phyloP scores from a whole-genome alignment of 64 coral and sea anemone genomes.

The Actinia equina region DNA sequence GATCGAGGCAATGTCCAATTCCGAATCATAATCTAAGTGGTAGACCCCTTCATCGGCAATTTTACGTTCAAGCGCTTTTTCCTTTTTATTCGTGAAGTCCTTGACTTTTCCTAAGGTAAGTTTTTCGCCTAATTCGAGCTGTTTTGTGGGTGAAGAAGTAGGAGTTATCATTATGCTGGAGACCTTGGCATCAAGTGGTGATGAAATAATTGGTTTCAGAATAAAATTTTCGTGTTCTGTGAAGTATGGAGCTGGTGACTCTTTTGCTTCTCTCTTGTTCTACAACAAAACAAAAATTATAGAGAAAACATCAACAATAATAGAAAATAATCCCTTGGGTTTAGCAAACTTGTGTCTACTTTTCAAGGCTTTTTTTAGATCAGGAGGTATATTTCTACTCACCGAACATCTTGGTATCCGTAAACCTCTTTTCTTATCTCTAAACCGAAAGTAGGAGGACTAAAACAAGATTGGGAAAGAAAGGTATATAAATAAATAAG shows the following conservation, averaged over 20 bases:
- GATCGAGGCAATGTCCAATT: conserved; percentile 86
- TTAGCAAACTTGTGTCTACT: background rate
- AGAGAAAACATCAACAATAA: conserved; percentile 14
- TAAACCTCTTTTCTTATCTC: conserved; percentile 66
- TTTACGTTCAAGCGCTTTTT: conserved; percentile 43
- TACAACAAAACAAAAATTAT: conserved; percentile 50
- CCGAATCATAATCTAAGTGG: conserved; percentile 69
- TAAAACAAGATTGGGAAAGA: conserved; percentile 31
- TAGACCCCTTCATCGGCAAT: conserved; percentile 50
- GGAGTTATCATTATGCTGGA: conserved; percentile 85
- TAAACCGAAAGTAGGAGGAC: conserved; percentile 88
- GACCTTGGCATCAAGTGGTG: conserved; percentile 51
- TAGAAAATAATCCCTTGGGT: background rate
- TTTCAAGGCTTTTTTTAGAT: background rate
- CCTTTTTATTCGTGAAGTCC: conserved; percentile 4
- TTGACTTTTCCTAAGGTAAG: background rate
- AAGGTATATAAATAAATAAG: conserved; percentile 32
- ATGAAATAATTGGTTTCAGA: conserved; percentile 81
- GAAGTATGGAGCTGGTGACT: conserved; percentile 53
- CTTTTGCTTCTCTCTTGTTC: conserved; percentile 76
- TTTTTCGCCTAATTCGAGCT: conserved; percentile 57
- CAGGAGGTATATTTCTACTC: background rate
- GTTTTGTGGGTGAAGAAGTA: conserved; percentile 79
- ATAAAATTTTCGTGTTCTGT: conserved; percentile 83
- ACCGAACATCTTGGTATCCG: conserved; percentile 93